Evolutionary conservation across 2,113 vertebrate genomes (phyloP).

Genomic region (Sterna hirundo): DNA sequence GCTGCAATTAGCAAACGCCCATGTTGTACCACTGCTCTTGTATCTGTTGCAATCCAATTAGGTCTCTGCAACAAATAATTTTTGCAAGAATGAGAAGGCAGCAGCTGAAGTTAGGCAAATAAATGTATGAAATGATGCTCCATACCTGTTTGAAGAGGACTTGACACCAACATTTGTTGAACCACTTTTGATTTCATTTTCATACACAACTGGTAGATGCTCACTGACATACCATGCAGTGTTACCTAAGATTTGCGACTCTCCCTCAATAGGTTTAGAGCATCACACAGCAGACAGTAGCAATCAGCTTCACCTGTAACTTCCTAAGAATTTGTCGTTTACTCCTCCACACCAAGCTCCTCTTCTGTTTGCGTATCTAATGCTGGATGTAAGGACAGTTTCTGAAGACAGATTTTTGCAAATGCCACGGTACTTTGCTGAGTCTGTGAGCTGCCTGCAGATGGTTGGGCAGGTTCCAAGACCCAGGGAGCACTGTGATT

Average conservation of each 20-base stretch:
- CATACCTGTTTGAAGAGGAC: neutral
- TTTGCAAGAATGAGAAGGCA: neutral
- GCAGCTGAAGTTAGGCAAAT: neutral
- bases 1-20: neutral
- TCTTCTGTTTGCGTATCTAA: neutral
- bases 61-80: neutral
- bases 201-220: neutral
- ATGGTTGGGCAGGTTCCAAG: neutral
- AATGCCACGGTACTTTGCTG: neutral
- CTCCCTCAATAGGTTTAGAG: neutral
- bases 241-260: neutral
- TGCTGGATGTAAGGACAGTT: neutral
- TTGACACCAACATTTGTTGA: neutral
- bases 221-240: rapidly evolving
- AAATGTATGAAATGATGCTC: neutral
- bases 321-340: neutral
- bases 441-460: neutral
- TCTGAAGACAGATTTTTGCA: neutral
- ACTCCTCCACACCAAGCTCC: neutral
- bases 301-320: neutral
- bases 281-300: neutral
- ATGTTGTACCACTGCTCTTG: neutral
- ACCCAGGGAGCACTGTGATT: neutral
- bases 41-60: neutral
- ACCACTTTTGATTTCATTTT: neutral